Percentiles rank a stretch among this genome's conserved stretches.
Conservation (phyloP, 2,888 invertebrate genomes). For the Ochropleura plecta region DNA sequence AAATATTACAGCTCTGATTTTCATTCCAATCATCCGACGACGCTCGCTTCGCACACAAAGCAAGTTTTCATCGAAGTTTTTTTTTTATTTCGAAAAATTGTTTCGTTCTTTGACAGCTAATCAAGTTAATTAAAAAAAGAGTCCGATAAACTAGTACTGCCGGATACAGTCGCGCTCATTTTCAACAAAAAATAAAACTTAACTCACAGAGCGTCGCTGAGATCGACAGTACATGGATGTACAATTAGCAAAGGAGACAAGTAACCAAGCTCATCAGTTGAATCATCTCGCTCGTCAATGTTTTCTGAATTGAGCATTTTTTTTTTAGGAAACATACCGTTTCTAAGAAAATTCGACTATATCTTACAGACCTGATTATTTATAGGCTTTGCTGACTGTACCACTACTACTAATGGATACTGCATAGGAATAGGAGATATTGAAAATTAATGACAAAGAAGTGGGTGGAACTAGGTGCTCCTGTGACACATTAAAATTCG, state of each 20-base stretch:
- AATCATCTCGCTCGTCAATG: too few species aligned
- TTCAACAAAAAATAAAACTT: constrained; percentile 42
- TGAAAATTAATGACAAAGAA: neutral
- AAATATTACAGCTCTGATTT: neutral
- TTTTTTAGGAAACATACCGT: too few species aligned
- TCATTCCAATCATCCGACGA: neutral
- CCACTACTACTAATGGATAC: neutral
- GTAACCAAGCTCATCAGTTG: too few species aligned
- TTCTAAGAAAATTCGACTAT: too few species aligned
- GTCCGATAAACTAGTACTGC: constrained; percentile 20
- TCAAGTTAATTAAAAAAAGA: constrained; percentile 46
- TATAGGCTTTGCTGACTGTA: too few species aligned
- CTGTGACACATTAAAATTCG: neutral
- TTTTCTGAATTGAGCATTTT: too few species aligned
- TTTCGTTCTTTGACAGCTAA: constrained; percentile 25
- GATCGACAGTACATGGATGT: constrained; percentile 19
- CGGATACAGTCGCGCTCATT: constrained; percentile 6
- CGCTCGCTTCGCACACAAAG: neutral
- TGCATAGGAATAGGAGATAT: neutral
- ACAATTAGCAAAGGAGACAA: too few species aligned
- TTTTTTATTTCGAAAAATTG: neutral
- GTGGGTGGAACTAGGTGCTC: neutral
- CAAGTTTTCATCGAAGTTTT: neutral
- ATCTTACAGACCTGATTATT: too few species aligned
- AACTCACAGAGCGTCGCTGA: constrained; percentile 23